Evolutionary conservation across 2,888 invertebrate genomes (phyloP).

Genomic region (Nephrocerus scutellatus): DNA sequence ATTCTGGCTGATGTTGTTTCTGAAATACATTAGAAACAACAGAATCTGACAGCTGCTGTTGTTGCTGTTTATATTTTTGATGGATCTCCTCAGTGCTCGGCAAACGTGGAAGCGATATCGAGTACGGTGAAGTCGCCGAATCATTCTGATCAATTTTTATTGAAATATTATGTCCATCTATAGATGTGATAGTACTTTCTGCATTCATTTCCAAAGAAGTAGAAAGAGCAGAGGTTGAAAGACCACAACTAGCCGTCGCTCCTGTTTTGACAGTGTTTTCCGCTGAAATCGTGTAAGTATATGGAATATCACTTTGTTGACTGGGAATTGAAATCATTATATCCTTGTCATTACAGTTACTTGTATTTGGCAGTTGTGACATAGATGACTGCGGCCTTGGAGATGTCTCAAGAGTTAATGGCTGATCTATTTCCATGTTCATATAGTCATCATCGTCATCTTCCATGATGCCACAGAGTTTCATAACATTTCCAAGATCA

Average conservation of each 20-base stretch:
- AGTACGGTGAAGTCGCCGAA: constrained; percentile 41
- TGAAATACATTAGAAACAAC: constrained; percentile 18
- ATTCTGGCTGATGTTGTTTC: not conserved
- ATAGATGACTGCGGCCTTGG: constrained; percentile 5
- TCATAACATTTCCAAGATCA: constrained; percentile 67
- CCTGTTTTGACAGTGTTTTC: constrained; percentile 22
- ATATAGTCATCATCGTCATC: constrained; percentile 62
- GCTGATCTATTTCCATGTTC: constrained; percentile 35
- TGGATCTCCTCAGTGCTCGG: constrained; percentile 45
- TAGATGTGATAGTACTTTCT: constrained; percentile 23
- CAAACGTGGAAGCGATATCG: constrained; percentile 47
- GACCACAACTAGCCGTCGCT: not conserved
- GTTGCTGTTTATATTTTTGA: constrained; percentile 30
- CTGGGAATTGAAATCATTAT: constrained; percentile 49
- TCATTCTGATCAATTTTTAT: constrained; percentile 47
- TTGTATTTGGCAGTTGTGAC: constrained; percentile 17
- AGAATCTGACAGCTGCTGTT: constrained; percentile 35
- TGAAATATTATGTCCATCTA: constrained; percentile 43
- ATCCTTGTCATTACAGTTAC: constrained; percentile 29
- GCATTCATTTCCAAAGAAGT: constrained; percentile 14
- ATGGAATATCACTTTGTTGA: constrained; percentile 42
- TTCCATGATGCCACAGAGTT: constrained; percentile 62
- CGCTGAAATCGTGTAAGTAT: constrained; percentile 46
- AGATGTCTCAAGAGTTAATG: constrained; percentile 6
- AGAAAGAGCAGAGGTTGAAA: not conserved